Percentiles rank a stretch among this genome's conserved stretches.
phyloP scores from a whole-genome alignment of 2,797 vertebrate genomes.

The Stomatorhinus walkeri region DNA sequence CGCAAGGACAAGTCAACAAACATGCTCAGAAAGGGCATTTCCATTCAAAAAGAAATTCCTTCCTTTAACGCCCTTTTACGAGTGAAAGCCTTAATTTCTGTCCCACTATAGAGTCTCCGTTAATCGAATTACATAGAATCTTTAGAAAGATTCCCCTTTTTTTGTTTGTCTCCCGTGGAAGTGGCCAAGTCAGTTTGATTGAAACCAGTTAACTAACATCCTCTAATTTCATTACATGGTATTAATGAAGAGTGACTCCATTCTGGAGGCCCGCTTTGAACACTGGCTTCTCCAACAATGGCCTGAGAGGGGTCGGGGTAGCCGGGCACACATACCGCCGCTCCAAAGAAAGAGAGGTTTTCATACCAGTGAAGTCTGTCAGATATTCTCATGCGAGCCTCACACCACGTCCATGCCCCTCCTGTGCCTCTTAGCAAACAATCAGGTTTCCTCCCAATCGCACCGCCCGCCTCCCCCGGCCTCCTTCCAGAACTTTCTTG shows the following conservation, averaged over 20 bases:
- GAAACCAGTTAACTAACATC: conserved; percentile 87
- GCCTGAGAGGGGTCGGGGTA: conserved; percentile 75
- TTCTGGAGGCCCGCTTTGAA: conserved; percentile 84
- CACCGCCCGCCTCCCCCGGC: conserved; percentile 78
- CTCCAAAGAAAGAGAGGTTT: conserved; percentile 78
- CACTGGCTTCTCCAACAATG: conserved; percentile 83
- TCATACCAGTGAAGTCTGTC: conserved; percentile 98
- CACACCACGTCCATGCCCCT: conserved; percentile 88
- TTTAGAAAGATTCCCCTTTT: conserved; percentile 8
- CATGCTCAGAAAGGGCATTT: background rate
- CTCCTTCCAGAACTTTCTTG: conserved; percentile 88
- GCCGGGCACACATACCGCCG: conserved; percentile 78
- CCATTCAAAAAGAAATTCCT: background rate
- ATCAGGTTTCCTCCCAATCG: conserved; percentile 90
- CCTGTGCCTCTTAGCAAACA: conserved; percentile 83
- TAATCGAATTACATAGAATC: conserved; percentile 14
- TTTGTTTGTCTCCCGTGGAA: conserved; percentile 23
- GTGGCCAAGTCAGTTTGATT: conserved; percentile 79
- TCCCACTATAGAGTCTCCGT: conserved; percentile 21
- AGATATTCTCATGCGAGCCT: conserved; percentile 98
- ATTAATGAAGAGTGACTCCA: conserved; percentile 83
- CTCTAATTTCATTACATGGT: conserved; percentile 90
- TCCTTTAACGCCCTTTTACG: background rate
- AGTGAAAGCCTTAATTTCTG: conserved; percentile 33
- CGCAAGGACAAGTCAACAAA: conserved; percentile 13